Evolutionary conservation across 2,113 vertebrate genomes (phyloP).

Genomic region (Mixornis gularis): DNA sequence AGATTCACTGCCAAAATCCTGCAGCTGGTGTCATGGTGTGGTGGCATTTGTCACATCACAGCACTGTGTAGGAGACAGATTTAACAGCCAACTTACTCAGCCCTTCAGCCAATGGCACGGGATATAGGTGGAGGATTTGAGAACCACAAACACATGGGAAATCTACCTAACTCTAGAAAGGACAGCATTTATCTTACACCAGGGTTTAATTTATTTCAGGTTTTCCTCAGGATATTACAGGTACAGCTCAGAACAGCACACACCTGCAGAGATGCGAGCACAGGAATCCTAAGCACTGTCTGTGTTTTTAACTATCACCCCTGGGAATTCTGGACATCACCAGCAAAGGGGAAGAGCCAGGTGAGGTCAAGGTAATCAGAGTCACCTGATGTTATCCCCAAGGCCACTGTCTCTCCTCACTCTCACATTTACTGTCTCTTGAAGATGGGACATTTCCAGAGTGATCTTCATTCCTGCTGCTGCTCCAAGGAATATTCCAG

Average conservation of each 20-base stretch:
- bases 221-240: neutral
- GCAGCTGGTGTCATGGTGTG: neutral
- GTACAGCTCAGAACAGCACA: neutral
- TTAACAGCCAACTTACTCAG: neutral
- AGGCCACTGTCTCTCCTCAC: neutral
- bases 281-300: neutral
- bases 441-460: neutral
- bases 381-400: neutral
- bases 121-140: neutral
- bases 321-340: neutral
- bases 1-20: neutral
- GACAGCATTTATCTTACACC: neutral
- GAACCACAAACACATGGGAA: constrained; percentile 39
- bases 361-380: neutral
- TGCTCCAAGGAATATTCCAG: neutral
- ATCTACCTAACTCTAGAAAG: neutral
- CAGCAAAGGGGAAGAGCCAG: neutral
- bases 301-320: neutral
- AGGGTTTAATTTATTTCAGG: neutral
- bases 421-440: neutral
- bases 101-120: neutral
- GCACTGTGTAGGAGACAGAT: neutral
- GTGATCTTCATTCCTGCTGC: neutral
- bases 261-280: neutral
- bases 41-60: neutral